These are phyloP conservation scores for Cryptophagus acutangulus DNA, from an alignment of 2,888 invertebrate genomes.

Conservation along the genomic window DNA sequence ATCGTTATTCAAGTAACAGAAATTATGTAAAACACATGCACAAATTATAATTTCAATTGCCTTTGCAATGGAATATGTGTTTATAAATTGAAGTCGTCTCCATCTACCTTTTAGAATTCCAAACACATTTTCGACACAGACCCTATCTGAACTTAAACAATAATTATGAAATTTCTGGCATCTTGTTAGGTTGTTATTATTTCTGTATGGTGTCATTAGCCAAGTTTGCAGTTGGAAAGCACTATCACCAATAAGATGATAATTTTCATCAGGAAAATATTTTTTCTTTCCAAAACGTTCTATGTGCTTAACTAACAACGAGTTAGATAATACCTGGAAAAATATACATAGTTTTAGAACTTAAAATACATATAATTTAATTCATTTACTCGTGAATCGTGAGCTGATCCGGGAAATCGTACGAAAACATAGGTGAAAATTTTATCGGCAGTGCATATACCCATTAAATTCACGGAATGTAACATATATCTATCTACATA, in stretches of 20 bases:
- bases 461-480: slow-evolving; percentile 24
- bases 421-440: slow-evolving; percentile 20
- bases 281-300: slow-evolving; percentile 3
- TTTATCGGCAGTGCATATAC: slow-evolving; percentile 16
- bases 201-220: slow-evolving; percentile 11
- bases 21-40: slow-evolving; percentile 9
- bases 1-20: slow-evolving; percentile 4
- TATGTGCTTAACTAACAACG: slow-evolving; percentile 6
- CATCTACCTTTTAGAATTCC: slow-evolving; percentile 11
- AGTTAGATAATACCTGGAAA: slow-evolving; percentile 3
- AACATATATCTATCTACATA: slow-evolving; percentile 16
- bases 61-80: slow-evolving; percentile 8
- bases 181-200: neutral
- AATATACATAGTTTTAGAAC: neutral
- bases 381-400: slow-evolving; percentile 20
- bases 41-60: slow-evolving; percentile 7
- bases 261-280: slow-evolving; percentile 8
- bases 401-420: slow-evolving; percentile 23
- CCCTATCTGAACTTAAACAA: neutral
- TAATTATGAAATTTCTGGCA: neutral
- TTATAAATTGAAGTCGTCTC: slow-evolving; percentile 11
- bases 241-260: slow-evolving; percentile 12
- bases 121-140: slow-evolving; percentile 3
- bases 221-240: slow-evolving; percentile 9
- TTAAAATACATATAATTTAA: neutral